Evolutionary conservation across 2,113 vertebrate genomes (phyloP).

Genomic region (Geococcyx californianus): DNA sequence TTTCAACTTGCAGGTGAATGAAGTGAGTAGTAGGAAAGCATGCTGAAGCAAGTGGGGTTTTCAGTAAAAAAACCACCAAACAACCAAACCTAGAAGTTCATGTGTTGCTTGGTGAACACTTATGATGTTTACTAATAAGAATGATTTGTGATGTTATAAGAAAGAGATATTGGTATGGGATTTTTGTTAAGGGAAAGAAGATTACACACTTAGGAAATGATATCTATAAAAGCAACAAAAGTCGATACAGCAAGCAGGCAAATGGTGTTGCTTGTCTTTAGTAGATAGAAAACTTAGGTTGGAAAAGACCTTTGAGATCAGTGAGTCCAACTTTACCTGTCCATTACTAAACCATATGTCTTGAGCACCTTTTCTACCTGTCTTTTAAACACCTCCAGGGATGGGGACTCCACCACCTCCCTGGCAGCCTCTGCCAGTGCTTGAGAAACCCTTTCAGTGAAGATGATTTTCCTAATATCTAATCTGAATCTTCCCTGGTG

Average conservation of each 20-base stretch:
- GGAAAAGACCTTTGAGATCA: no score
- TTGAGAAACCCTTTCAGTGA: no score
- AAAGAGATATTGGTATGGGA: not conserved
- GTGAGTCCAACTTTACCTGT: no score
- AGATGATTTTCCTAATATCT: no score
- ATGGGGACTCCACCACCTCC: no score
- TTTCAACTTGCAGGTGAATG: slow-evolving; percentile 5
- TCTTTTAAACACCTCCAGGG: no score
- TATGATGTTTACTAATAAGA: not conserved
- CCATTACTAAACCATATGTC: no score
- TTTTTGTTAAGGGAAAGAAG: not conserved
- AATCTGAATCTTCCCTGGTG: no score
- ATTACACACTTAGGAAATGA: not conserved
- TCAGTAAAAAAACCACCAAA: not conserved
- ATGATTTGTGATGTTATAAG: not conserved
- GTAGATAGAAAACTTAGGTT: not conserved
- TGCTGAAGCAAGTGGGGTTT: not conserved
- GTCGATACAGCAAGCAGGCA: not conserved
- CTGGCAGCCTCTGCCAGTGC: no score
- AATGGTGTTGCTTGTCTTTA: not conserved
- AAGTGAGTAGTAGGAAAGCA: not conserved
- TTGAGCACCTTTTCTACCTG: no score
- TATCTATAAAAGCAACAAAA: not conserved
- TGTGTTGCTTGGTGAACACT: not conserved
- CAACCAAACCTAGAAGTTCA: not conserved